These are phyloP conservation scores for Cherax quadricarinatus DNA, from an alignment of 1,140 invertebrate genomes.

Conservation along the genomic window DNA sequence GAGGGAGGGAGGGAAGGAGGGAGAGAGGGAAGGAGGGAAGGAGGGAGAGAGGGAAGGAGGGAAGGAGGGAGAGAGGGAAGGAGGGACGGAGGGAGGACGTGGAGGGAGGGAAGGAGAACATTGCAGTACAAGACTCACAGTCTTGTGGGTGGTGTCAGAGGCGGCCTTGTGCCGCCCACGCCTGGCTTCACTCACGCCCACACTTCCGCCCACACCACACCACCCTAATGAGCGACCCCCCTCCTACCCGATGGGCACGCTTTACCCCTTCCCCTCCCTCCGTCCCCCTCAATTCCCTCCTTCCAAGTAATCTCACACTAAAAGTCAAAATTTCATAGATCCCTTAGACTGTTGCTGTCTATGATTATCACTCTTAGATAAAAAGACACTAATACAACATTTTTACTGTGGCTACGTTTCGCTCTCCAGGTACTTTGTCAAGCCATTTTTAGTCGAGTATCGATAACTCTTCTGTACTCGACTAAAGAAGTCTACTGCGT, in stretches of 20 bases:
- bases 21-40: neutral
- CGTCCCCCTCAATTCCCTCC: neutral
- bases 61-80: neutral
- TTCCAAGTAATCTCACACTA: too few species aligned
- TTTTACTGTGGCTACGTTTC: too few species aligned
- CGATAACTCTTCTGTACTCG: too few species aligned
- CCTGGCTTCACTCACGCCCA: slow-evolving; percentile 13
- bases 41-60: neutral
- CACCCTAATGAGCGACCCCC: slow-evolving; percentile 10
- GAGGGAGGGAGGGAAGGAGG: neutral
- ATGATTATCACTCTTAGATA: too few species aligned
- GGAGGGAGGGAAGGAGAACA: neutral
- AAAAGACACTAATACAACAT: too few species aligned
- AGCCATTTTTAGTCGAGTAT: too few species aligned
- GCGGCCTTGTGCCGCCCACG: slow-evolving; percentile 27
- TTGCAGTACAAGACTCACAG: neutral
- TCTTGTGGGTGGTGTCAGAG: slow-evolving; percentile 29
- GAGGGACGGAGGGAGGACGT: neutral
- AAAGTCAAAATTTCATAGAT: too few species aligned
- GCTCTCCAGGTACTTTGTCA: too few species aligned
- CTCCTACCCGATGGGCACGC: neutral
- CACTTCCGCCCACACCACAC: slow-evolving; percentile 32
- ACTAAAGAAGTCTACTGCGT: too few species aligned
- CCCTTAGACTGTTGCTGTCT: too few species aligned
- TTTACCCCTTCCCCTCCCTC: neutral